Percentiles rank a stretch among this genome's conserved stretches.
Conservation (phyloP, 2,113 vertebrate genomes). For the Nibea coibor region DNA sequence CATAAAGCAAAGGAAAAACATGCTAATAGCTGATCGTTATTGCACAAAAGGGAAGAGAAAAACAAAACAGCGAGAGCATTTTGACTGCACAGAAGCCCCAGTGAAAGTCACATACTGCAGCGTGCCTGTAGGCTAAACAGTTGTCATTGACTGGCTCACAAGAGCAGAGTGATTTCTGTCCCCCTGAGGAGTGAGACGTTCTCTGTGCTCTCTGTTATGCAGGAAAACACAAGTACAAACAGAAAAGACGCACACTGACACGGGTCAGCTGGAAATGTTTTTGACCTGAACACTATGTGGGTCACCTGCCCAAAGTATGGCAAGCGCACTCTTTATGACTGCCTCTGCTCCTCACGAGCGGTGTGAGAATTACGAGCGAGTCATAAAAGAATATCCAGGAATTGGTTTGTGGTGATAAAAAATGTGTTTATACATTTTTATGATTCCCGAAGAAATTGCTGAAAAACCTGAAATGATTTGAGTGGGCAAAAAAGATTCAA, state of each 20-base stretch:
- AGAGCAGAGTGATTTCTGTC: slow-evolving; percentile 73
- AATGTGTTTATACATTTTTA: not conserved
- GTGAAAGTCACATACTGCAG: slow-evolving; percentile 63
- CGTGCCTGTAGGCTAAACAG: slow-evolving; percentile 60
- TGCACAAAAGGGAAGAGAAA: slow-evolving; percentile 32
- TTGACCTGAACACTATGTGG: slow-evolving; percentile 47
- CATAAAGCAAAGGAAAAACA: slow-evolving; percentile 21
- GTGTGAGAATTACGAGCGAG: not conserved
- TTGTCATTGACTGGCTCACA: slow-evolving; percentile 70
- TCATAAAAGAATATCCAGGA: not conserved
- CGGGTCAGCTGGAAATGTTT: slow-evolving; percentile 53
- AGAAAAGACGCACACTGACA: slow-evolving; percentile 38
- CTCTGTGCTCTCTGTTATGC: slow-evolving; percentile 49
- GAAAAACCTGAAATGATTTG: not conserved
- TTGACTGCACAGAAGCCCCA: slow-evolving; percentile 52
- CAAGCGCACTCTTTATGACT: slow-evolving; percentile 19
- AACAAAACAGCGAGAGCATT: slow-evolving; percentile 42
- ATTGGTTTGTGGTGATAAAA: not conserved
- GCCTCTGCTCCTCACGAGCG: not conserved
- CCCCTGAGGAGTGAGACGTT: slow-evolving; percentile 57
- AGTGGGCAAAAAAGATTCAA: too few relatives aligned
- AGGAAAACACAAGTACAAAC: slow-evolving; percentile 32
- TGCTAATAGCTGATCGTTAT: slow-evolving; percentile 30
- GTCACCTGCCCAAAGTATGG: slow-evolving; percentile 16
- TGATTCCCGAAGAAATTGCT: not conserved